Conservation (phyloP, 1,140 invertebrate species). For the Drosophila orosa region DNA sequence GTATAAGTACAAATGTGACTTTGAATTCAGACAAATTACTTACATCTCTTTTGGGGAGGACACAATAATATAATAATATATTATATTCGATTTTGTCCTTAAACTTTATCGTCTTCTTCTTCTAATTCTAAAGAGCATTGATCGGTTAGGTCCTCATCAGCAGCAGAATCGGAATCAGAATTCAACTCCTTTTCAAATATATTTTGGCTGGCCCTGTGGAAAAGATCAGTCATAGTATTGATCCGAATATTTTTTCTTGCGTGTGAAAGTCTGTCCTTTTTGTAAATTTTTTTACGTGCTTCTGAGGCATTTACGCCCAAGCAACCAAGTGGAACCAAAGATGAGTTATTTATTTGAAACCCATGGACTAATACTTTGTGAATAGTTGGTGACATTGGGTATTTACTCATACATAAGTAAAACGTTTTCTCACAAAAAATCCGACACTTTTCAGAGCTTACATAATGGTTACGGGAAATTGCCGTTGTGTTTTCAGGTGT, state of each 20-base stretch:
- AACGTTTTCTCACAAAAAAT: background rate
- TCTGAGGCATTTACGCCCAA: slow-evolving; percentile 12
- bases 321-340: slow-evolving; percentile 6
- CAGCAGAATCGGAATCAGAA: slow-evolving; percentile 1
- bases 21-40: background rate
- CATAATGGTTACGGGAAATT: slow-evolving; percentile 6
- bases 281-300: slow-evolving; percentile 2
- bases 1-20: no score
- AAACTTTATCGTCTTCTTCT: slow-evolving; percentile 8
- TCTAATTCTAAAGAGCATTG: slow-evolving; percentile 5
- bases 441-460: background rate
- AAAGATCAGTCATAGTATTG: slow-evolving; percentile 3
- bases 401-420: background rate
- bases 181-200: slow-evolving; percentile 7
- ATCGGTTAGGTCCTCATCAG: no score
- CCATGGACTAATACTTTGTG: slow-evolving; percentile 2
- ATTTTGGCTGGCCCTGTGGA: slow-evolving; percentile 1
- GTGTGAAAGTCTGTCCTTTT: slow-evolving; percentile 9
- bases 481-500: background rate
- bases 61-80: background rate
- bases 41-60: no score
- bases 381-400: background rate
- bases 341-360: slow-evolving; percentile 10
- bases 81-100: no score
- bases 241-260: slow-evolving; percentile 7